These are phyloP conservation scores for Mythimna ferrago DNA, from an alignment of 2,888 invertebrate genomes.

Conservation along the genomic window DNA sequence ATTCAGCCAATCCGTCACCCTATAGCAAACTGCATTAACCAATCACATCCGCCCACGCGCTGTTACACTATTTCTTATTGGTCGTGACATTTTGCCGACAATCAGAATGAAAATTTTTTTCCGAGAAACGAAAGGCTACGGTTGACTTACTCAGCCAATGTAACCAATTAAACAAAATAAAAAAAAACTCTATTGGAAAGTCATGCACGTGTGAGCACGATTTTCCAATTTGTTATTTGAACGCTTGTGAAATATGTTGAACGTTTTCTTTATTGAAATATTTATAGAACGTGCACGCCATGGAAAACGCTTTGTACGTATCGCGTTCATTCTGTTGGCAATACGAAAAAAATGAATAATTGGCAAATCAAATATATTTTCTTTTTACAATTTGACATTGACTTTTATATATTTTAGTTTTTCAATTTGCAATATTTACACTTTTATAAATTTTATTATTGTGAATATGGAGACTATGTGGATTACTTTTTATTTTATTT, in stretches of 20 bases:
- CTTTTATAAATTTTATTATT: no score
- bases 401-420: no score
- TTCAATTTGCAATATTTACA: no score
- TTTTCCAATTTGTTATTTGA: not conserved
- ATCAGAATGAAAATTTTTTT: not conserved
- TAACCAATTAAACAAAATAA: not conserved
- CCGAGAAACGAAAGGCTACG: not conserved
- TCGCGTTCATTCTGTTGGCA: not conserved
- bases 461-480: no score
- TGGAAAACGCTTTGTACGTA: not conserved
- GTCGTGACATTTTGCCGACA: not conserved
- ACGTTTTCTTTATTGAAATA: not conserved
- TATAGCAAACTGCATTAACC: constrained; percentile 1
- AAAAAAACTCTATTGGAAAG: not conserved
- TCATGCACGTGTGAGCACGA: not conserved
- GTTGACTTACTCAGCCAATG: not conserved
- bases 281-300: not conserved
- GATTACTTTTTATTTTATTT: no score
- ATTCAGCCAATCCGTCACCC: no score
- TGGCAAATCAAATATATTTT: no score
- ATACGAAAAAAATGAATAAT: not conserved
- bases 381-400: no score
- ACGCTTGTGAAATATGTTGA: not conserved
- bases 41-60: not conserved
- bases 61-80: not conserved